phyloP scores from a whole-genome alignment of 2,888 invertebrate species.

The Cantharis rustica region DNA sequence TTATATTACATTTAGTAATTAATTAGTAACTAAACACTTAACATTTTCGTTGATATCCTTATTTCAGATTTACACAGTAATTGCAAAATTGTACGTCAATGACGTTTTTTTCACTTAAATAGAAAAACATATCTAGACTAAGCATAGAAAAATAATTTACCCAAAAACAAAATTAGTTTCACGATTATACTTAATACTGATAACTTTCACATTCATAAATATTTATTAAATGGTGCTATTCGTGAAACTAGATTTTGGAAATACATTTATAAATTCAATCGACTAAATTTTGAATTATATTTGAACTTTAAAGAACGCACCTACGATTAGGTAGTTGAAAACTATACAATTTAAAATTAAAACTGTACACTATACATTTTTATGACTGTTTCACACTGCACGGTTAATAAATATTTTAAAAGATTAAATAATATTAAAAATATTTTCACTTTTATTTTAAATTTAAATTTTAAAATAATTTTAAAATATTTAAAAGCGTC shows the following conservation, averaged over 20 bases:
- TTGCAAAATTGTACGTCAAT: conserved; percentile 14
- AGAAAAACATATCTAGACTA: conserved; percentile 15
- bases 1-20: conserved; percentile 1
- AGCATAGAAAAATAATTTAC: conserved; percentile 21
- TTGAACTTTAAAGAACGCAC: not conserved
- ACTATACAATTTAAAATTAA: not conserved
- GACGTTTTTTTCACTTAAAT: conserved; percentile 3
- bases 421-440: not conserved
- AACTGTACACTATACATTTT: not conserved
- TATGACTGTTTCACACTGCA: not conserved
- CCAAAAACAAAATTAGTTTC: conserved; percentile 18
- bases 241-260: conserved; percentile 20
- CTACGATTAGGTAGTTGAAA: not conserved
- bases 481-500: not conserved
- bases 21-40: conserved; percentile 7
- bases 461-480: not conserved
- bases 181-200: conserved; percentile 18
- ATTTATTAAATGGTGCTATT: conserved; percentile 18
- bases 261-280: conserved; percentile 3
- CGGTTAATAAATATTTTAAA: not conserved
- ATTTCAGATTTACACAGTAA: conserved; percentile 13
- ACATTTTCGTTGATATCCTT: conserved; percentile 13
- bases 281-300: not conserved
- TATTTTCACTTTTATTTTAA: not conserved
- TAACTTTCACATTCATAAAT: conserved; percentile 18